phyloP scores from a whole-genome alignment of 30 jellyfish, hydroid and myxozoan genomes.

The Cassiopea xamachana region DNA sequence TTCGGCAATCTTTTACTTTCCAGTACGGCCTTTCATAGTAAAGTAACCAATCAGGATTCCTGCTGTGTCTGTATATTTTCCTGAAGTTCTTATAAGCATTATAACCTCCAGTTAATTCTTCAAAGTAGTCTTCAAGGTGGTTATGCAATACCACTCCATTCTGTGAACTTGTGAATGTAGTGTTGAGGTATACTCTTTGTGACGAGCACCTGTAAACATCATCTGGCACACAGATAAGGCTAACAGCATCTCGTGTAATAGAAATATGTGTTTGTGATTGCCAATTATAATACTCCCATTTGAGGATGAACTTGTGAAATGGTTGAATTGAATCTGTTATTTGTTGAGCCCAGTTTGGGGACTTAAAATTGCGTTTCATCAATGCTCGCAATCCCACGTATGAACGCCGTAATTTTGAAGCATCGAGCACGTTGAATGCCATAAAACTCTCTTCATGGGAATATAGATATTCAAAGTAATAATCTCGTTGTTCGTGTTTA shows the following conservation, averaged over 20 bases:
- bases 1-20: conserved; percentile 16
- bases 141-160: conserved; percentile 21
- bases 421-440: not conserved
- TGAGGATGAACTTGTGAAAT: conserved; percentile 7
- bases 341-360: not conserved
- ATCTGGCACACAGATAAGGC: conserved; percentile 18
- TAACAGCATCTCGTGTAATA: not conserved
- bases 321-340: conserved; percentile 43
- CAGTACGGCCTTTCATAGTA: conserved; percentile 40
- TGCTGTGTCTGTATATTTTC: conserved; percentile 61
- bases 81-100: conserved; percentile 31
- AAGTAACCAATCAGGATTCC: conserved; percentile 20
- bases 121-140: conserved; percentile 26
- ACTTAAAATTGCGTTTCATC: not conserved
- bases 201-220: conserved; percentile 52
- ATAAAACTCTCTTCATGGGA: not conserved
- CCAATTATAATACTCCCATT: conserved; percentile 50
- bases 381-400: conserved; percentile 21
- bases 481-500: conserved; percentile 40
- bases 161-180: conserved; percentile 1
- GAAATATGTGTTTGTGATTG: conserved; percentile 2
- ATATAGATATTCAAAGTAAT: not conserved
- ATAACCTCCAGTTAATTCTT: not conserved
- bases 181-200: conserved; percentile 13
- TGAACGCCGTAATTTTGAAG: not conserved